Base-by-base conservation (phyloP, 2,888 invertebrate genomes). In the Cephus pygmeus region DNA sequence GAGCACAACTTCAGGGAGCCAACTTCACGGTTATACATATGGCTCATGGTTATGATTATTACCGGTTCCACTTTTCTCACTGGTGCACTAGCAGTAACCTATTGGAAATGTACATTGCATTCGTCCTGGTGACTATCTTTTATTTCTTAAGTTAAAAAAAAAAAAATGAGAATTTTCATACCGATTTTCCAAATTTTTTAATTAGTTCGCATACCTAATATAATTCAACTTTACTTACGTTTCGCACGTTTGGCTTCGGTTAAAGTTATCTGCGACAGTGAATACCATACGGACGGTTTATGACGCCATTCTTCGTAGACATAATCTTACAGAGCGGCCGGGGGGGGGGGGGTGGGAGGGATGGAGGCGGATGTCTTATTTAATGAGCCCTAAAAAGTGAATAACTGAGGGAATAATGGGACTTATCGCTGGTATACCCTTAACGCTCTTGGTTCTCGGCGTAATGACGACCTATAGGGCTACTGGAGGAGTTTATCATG, bases 11-110 rank as follows among this genome's bases (percentile, higher is more conserved):
- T 71, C 31, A 71, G 71, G 71, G 71, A 71, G 71, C 4, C 71
- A 71, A 71, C 31, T 71, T 71, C 71, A 71, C 34, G 34, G 71
- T 30, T n/a, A 71, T 71, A 34, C 56, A 56, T 56, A 34, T 34
- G 34, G 71, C 12, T 71, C 71, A 71, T 34, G 71, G 71, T 71
- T 71, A 71, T 71, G 71, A 71, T 71, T 71, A 71, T 71, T 71
- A 71, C 71, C 30, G 71, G 56, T 56, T 56, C 23, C 56, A 56
- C 56, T 56, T 56, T 56, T 56, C 23, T 56, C 23, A 23, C 56
- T 15, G 56, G 15, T 23, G 23, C 56, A 56, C 23, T 23, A 56
- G 56, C 23, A 56, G 9, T 23, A 56, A 56, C 23, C 23, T 56
- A 23, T 23, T 56, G 56, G 23, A 23, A 56, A 15, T 56, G 9